Percentiles rank a stretch among this genome's conserved stretches.
These are phyloP conservation scores for Coracopsis vasa DNA, from an alignment of 2,113 vertebrate species.

Conservation along the genomic window DNA sequence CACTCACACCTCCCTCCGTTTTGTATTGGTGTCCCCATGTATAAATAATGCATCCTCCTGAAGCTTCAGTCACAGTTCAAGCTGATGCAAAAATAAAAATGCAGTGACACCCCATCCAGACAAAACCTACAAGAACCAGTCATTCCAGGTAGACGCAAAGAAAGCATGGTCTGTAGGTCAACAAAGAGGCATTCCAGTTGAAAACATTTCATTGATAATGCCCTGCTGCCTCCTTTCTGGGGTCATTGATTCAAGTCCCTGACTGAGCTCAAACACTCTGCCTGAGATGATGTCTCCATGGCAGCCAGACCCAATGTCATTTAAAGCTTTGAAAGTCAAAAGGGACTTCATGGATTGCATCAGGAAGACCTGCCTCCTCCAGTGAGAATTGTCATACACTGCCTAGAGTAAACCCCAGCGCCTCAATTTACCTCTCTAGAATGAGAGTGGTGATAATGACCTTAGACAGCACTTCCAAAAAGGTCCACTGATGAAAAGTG, in stretches of 20 bases:
- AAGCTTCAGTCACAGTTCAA: background rate
- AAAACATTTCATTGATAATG: background rate
- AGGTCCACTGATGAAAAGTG: background rate
- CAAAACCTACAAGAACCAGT: background rate
- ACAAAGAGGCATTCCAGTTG: background rate
- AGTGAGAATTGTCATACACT: background rate
- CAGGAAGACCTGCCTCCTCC: background rate
- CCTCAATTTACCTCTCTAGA: background rate
- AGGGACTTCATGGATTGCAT: background rate
- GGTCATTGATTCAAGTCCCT: background rate
- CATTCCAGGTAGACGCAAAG: background rate
- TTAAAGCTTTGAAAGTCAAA: slow-evolving; percentile 1
- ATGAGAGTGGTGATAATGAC: background rate
- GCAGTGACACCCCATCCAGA: background rate
- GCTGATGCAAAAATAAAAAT: background rate
- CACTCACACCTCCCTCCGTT: background rate
- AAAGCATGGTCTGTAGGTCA: background rate
- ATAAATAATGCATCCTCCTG: background rate
- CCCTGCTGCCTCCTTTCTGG: background rate
- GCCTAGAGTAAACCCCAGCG: background rate
- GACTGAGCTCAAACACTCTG: background rate
- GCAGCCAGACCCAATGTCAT: background rate
- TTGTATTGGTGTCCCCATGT: background rate
- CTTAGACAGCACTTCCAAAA: background rate
- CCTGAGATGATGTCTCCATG: background rate